Percentiles rank a stretch among this genome's conserved stretches.
Evolutionary conservation across 1,140 invertebrate genomes (phyloP).

Genomic region (Lethrus apterus): DNA sequence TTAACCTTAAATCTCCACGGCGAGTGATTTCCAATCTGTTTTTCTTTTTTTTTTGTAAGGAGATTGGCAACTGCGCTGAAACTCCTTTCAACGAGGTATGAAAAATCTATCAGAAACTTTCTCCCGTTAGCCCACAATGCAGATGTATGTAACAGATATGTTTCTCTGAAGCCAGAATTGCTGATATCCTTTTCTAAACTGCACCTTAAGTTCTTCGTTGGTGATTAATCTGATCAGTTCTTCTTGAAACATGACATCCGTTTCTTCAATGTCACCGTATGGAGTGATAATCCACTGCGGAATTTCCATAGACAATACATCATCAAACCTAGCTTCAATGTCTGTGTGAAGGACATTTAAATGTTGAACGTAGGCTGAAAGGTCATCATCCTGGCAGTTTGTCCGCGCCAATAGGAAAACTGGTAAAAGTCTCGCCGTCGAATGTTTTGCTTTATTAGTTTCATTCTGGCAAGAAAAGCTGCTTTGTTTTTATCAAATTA

Average conservation of each 20-base stretch:
- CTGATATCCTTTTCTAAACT: slow-evolving; percentile 27
- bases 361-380: slow-evolving; percentile 29
- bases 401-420: slow-evolving; percentile 27
- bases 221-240: slow-evolving; percentile 27
- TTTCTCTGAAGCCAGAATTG: slow-evolving; percentile 20
- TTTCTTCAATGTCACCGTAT: no score
- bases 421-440: slow-evolving; percentile 28
- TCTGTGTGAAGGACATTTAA: slow-evolving; percentile 27
- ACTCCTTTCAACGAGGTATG: slow-evolving; percentile 11
- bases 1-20: slow-evolving; percentile 10
- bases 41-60: slow-evolving; percentile 12
- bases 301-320: slow-evolving; percentile 33
- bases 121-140: neutral
- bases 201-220: slow-evolving; percentile 30
- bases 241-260: slow-evolving; percentile 31
- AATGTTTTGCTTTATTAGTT: slow-evolving; percentile 32
- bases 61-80: slow-evolving; percentile 10
- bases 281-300: slow-evolving; percentile 30
- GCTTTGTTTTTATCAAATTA: slow-evolving; percentile 14
- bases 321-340: slow-evolving; percentile 29
- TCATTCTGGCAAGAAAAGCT: slow-evolving; percentile 16
- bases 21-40: neutral
- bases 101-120: slow-evolving; percentile 4
- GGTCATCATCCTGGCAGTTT: slow-evolving; percentile 25
- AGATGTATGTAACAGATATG: neutral